Conservation (phyloP, 2,797 vertebrate genomes). For the Oreortyx pictus region DNA sequence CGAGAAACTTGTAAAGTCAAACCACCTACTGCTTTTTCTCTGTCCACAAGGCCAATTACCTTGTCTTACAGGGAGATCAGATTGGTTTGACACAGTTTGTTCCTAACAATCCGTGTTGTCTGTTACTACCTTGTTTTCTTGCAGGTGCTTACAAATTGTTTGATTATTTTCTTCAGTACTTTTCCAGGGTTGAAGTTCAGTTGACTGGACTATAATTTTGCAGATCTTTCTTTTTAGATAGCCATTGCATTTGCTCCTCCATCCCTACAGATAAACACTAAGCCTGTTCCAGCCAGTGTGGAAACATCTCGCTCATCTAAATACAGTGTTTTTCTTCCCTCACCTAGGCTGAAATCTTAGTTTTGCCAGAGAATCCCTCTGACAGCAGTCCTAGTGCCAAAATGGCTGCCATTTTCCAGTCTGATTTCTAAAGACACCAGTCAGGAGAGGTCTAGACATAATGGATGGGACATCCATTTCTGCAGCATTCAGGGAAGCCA, state of each 20-base stretch:
- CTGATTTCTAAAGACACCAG: not conserved
- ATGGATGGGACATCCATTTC: not conserved
- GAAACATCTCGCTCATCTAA: constrained; percentile 27
- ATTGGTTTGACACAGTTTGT: constrained; percentile 68
- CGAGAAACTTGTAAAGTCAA: constrained; percentile 31
- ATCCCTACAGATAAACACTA: not conserved
- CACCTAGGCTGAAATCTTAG: not conserved
- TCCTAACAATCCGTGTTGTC: constrained; percentile 44
- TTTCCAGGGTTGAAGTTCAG: constrained; percentile 26
- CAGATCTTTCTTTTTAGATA: constrained; percentile 38
- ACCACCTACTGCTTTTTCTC: constrained; percentile 61
- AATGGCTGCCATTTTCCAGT: not conserved
- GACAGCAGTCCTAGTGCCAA: not conserved
- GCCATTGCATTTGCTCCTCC: not conserved
- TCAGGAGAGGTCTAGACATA: not conserved
- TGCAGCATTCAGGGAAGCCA: not conserved
- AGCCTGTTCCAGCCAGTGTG: not conserved
- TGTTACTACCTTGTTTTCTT: constrained; percentile 45
- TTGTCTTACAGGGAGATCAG: constrained; percentile 51
- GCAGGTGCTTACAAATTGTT: constrained; percentile 27
- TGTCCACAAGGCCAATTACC: constrained; percentile 51
- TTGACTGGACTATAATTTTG: constrained; percentile 56
- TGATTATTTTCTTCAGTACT: constrained; percentile 61
- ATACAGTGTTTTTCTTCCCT: not conserved
- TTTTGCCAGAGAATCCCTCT: not conserved